Percentiles rank a stretch among this genome's conserved stretches.
These are phyloP conservation scores for Eupeodes latifasciatus DNA, from an alignment of 2,888 invertebrate species.

Conservation along the genomic window DNA sequence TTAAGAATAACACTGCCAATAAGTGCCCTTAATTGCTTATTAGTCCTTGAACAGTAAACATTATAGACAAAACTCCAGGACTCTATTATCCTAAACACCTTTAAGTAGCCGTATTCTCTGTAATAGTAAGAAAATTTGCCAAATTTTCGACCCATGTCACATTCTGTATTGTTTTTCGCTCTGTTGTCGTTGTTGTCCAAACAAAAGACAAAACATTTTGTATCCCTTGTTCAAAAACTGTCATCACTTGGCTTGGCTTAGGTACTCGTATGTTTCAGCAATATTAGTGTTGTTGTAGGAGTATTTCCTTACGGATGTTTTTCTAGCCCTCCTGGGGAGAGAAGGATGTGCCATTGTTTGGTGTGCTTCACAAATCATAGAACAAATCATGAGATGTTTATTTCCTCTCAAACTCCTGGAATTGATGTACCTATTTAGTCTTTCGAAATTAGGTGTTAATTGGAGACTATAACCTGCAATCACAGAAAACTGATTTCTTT, in stretches of 20 bases:
- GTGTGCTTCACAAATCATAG: constrained; percentile 39
- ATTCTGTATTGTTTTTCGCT: constrained; percentile 16
- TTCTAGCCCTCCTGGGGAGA: constrained; percentile 49
- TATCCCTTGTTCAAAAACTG: constrained; percentile 50
- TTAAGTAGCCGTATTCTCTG: constrained; percentile 79
- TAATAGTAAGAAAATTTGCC: constrained; percentile 77
- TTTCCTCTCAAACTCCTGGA: constrained; percentile 43
- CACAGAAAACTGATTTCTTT: constrained; percentile 10
- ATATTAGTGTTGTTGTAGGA: neutral
- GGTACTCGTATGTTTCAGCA: constrained; percentile 10
- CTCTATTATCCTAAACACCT: constrained; percentile 78
- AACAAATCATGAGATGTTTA: constrained; percentile 54
- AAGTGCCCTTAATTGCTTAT: constrained; percentile 57
- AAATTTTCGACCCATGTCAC: constrained; percentile 46
- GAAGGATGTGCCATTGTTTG: constrained; percentile 34
- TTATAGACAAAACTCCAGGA: constrained; percentile 56
- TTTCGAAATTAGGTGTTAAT: constrained; percentile 65
- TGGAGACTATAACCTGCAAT: constrained; percentile 57
- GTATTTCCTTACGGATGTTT: constrained; percentile 56
- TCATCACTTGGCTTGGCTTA: constrained; percentile 51
- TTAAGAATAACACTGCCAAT: constrained; percentile 3
- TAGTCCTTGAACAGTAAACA: constrained; percentile 62
- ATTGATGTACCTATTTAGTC: neutral
- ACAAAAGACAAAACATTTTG: constrained; percentile 22
- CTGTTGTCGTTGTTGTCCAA: constrained; percentile 1